Evolutionary conservation across 2,888 invertebrate genomes (phyloP).

Genomic region (Torymus tubicola): DNA sequence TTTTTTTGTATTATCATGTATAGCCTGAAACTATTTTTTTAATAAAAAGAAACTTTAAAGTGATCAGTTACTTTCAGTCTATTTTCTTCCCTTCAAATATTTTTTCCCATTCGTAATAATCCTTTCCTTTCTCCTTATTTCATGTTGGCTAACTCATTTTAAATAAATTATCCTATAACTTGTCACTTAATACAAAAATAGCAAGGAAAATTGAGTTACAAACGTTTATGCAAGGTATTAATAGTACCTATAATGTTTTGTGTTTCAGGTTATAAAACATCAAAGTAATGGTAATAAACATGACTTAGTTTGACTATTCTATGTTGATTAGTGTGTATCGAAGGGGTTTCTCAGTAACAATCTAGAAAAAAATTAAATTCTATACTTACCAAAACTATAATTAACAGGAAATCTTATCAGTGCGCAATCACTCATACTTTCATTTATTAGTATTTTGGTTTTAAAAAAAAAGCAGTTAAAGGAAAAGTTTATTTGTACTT

Average conservation of each 20-base stretch:
- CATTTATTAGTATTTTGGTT: constrained; percentile 41
- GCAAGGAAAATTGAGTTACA: constrained; percentile 38
- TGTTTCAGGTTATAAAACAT: constrained; percentile 75
- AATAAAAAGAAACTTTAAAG: constrained; percentile 73
- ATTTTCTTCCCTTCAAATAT: constrained; percentile 61
- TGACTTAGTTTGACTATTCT: constrained; percentile 67
- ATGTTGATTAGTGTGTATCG: constrained; percentile 61
- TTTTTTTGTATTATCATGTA: constrained; percentile 69
- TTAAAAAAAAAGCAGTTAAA: constrained; percentile 25
- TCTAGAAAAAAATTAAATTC: constrained; percentile 34
- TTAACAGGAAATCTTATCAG: constrained; percentile 50
- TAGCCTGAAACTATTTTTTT: constrained; percentile 67
- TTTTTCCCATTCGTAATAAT: constrained; percentile 56
- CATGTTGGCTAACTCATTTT: background rate
- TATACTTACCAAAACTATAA: constrained; percentile 33
- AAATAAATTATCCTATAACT: constrained; percentile 40
- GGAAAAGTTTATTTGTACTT: constrained; percentile 21
- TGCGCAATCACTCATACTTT: constrained; percentile 33
- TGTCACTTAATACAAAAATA: constrained; percentile 51
- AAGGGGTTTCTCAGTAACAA: constrained; percentile 50
- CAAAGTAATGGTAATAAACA: constrained; percentile 75
- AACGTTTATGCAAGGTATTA: constrained; percentile 45
- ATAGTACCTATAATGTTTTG: constrained; percentile 71
- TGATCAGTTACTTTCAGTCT: constrained; percentile 73
- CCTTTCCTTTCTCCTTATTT: constrained; percentile 26